Evolutionary conservation across 1,140 invertebrate species (phyloP).

Genomic region (Aphis gossypii): DNA sequence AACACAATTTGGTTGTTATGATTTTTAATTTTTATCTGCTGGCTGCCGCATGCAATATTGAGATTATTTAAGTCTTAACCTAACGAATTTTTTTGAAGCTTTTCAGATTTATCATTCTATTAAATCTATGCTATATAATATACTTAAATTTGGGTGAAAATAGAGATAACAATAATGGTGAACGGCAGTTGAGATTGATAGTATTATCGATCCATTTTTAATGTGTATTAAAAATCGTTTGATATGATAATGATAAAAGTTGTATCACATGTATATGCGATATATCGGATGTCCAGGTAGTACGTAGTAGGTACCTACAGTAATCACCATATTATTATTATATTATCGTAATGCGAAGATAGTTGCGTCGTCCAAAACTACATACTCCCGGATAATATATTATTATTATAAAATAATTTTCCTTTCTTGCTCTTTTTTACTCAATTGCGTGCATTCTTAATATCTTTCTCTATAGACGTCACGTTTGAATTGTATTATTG

Average conservation of each 20-base stretch:
- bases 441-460: not conserved
- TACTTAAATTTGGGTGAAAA: not conserved
- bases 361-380: not conserved
- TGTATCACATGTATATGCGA: not conserved
- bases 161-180: not conserved
- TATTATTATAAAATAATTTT: not conserved
- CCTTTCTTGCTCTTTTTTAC: not conserved
- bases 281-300: not conserved
- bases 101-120: not conserved
- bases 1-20: no score
- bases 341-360: not conserved
- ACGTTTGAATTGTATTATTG: not conserved
- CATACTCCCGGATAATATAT: not conserved
- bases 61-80: no score
- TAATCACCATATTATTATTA: not conserved
- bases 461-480: not conserved
- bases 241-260: not conserved
- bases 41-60: no score
- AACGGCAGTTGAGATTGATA: not conserved
- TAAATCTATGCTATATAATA: not conserved
- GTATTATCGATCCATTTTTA: no score
- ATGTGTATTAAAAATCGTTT: not conserved
- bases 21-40: not conserved
- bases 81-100: not conserved
- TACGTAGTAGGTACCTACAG: not conserved